Percentiles rank a stretch among this genome's conserved stretches.
These are phyloP conservation scores for Eleutherodactylus coqui DNA, from an alignment of 2,797 vertebrate genomes.

Conservation along the genomic window DNA sequence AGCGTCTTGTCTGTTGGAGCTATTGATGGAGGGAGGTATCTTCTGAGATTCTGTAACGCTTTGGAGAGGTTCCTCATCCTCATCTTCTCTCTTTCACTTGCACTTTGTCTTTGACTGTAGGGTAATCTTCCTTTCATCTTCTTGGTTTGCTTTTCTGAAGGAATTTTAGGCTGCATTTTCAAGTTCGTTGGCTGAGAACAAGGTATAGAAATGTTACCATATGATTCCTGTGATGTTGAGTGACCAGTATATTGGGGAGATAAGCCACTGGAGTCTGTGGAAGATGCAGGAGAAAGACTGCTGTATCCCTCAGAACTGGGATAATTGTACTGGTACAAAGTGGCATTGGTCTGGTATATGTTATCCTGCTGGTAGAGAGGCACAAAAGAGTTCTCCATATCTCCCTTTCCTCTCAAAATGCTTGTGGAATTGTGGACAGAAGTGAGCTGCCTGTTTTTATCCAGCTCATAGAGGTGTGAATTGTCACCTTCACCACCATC, in stretches of 20 bases:
- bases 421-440: conserved; percentile 61
- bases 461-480: conserved; percentile 74
- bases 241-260: conserved; percentile 67
- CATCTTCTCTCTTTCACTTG: conserved; percentile 81
- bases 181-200: neutral
- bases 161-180: neutral
- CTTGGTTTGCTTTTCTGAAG: conserved; percentile 35
- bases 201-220: conserved; percentile 61
- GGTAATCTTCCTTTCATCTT: conserved; percentile 71
- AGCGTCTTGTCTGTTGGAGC: conserved; percentile 78
- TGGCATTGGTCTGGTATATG: conserved; percentile 69
- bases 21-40: conserved; percentile 80
- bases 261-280: conserved; percentile 76
- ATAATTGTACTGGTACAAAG: conserved; percentile 68
- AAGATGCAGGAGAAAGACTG: conserved; percentile 78
- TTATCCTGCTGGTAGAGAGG: conserved; percentile 71
- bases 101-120: conserved; percentile 75
- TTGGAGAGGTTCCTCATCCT: conserved; percentile 83
- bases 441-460: conserved; percentile 77
- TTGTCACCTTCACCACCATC: conserved; percentile 70
- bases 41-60: conserved; percentile 77
- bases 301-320: conserved; percentile 76
- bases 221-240: conserved; percentile 54
- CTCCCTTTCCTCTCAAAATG: conserved; percentile 57
- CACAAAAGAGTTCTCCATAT: conserved; percentile 72